Percentiles rank a stretch among this genome's conserved stretches.
Conservation (phyloP, 2,888 invertebrate species). For the Perizoma affinitatum region DNA sequence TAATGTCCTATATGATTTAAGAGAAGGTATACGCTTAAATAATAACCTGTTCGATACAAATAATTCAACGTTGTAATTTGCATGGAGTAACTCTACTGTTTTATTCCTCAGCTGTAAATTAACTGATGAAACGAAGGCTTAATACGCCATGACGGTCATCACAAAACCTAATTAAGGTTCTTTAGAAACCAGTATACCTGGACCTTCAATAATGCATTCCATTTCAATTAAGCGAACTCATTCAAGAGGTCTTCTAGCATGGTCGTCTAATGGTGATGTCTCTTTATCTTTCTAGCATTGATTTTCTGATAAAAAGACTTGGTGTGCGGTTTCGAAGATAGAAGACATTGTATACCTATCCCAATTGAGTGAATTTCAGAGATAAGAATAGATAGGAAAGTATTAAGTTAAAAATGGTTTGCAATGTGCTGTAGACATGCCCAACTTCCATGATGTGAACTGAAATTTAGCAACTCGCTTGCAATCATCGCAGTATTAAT, state of each 20-base stretch:
- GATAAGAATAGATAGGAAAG: slow-evolving; percentile 16
- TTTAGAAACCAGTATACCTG: slow-evolving; percentile 51
- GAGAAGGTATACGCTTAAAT: no score
- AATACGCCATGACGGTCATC: slow-evolving; percentile 79
- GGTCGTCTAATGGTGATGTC: slow-evolving; percentile 53
- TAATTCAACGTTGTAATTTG: background rate
- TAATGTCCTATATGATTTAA: no score
- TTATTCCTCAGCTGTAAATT: slow-evolving; percentile 38
- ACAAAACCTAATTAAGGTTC: slow-evolving; percentile 78
- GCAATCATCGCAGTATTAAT: no score
- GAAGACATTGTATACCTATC: slow-evolving; percentile 46
- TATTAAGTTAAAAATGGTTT: no score
- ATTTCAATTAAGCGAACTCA: slow-evolving; percentile 5
- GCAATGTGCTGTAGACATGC: no score
- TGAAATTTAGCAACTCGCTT: no score
- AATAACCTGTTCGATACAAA: no score
- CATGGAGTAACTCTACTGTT: slow-evolving; percentile 6
- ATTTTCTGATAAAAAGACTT: slow-evolving; percentile 73
- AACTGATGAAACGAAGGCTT: slow-evolving; percentile 79
- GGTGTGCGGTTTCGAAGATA: slow-evolving; percentile 75
- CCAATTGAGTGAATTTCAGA: slow-evolving; percentile 19
- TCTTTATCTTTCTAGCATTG: slow-evolving; percentile 76
- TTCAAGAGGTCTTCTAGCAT: slow-evolving; percentile 43
- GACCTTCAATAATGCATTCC: slow-evolving; percentile 35
- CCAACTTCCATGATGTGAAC: no score